A percentile compares a stretch with the other conserved stretches of the same genome.
Evolutionary conservation across 2,888 invertebrate genomes (phyloP).

Genomic region (Lymantria monacha): DNA sequence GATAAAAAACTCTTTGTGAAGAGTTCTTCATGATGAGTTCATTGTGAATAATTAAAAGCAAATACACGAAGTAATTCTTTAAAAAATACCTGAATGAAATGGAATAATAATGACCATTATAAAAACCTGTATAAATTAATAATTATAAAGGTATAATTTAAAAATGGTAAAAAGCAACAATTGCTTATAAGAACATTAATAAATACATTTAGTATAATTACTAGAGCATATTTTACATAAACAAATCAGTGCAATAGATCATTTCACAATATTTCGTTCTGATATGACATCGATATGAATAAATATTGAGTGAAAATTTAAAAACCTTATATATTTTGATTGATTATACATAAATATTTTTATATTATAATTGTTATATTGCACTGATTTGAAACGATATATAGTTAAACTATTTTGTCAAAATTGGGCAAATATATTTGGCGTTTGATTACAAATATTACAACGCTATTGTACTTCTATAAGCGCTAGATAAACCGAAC

Average conservation of each 20-base stretch:
- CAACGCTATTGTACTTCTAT: slow-evolving; percentile 16
- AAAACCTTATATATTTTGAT: not conserved
- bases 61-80: no score
- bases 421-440: slow-evolving; percentile 17
- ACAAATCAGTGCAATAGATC: slow-evolving; percentile 15
- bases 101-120: no score
- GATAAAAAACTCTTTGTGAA: no score
- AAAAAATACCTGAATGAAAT: no score
- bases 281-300: slow-evolving; percentile 26
- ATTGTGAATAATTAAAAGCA: no score
- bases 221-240: not conserved
- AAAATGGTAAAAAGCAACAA: no score
- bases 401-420: slow-evolving; percentile 1
- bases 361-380: not conserved
- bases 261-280: slow-evolving; percentile 12
- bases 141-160: no score
- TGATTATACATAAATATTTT: slow-evolving; percentile 3
- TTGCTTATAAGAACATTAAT: no score
- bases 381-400: not conserved
- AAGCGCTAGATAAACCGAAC: not conserved
- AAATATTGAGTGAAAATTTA: not conserved
- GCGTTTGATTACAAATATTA: slow-evolving; percentile 8
- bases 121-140: no score
- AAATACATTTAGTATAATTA: not conserved
- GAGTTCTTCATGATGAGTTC: no score